Conservation (phyloP, 2,888 invertebrate species). For the Phytoseiulus persimilis region DNA sequence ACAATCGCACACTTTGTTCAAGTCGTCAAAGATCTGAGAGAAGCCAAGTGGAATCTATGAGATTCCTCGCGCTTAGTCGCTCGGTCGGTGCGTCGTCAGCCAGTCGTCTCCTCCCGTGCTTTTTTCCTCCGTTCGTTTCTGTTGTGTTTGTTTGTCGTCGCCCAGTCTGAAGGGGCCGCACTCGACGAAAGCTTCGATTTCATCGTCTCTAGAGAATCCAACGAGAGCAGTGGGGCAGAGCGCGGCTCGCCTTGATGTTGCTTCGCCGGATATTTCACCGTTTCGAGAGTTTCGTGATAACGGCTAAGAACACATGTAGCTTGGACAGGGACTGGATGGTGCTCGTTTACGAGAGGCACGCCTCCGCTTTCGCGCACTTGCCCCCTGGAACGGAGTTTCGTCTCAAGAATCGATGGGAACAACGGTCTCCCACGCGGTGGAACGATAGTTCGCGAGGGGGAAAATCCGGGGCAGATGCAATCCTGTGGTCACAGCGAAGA, state of each 20-base stretch:
- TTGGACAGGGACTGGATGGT: too few relatives aligned
- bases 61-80: not conserved
- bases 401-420: too few relatives aligned
- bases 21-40: not conserved
- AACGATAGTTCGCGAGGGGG: too few relatives aligned
- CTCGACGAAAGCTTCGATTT: not conserved
- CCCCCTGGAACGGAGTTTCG: too few relatives aligned
- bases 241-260: not conserved
- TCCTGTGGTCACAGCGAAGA: not conserved
- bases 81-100: not conserved
- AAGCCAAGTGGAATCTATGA: not conserved
- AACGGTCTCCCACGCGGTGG: too few relatives aligned
- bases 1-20: not conserved
- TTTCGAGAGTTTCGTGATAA: too few relatives aligned
- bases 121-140: not conserved
- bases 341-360: too few relatives aligned
- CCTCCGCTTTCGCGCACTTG: too few relatives aligned
- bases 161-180: not conserved
- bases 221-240: not conserved
- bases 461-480: not conserved
- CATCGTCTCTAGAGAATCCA: not conserved
- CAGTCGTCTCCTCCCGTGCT: too few relatives aligned
- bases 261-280: not conserved
- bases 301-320: too few relatives aligned
- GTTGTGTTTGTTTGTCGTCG: not conserved